Percentiles rank a stretch among this genome's conserved stretches.
Conservation (phyloP, 2,888 invertebrate genomes). For the Conus canariensis region DNA sequence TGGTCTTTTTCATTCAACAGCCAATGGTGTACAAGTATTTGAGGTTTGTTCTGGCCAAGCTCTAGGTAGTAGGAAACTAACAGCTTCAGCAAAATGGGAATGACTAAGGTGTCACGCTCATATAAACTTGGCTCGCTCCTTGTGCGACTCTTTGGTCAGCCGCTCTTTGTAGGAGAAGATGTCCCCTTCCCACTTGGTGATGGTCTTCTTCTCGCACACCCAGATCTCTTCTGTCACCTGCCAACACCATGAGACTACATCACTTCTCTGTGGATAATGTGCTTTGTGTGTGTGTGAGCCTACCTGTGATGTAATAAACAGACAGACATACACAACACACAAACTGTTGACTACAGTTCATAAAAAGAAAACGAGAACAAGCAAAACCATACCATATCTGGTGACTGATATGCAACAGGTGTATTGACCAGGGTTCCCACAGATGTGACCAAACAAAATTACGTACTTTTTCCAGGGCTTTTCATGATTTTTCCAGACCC, state of each 20-base stretch:
- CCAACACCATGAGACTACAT: not conserved
- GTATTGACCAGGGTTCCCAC: too few species aligned
- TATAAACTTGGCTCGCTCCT: conserved; percentile 56
- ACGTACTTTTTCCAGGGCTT: too few species aligned
- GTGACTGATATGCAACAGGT: too few species aligned
- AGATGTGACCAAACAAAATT: too few species aligned
- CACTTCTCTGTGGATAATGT: too few species aligned
- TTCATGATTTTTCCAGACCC: too few species aligned
- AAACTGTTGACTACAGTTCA: too few species aligned
- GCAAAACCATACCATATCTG: too few species aligned
- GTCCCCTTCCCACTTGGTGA: conserved; percentile 98
- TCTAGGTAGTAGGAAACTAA: not conserved
- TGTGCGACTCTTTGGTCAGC: conserved; percentile 87
- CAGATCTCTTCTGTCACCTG: conserved; percentile 99
- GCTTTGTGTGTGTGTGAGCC: too few species aligned
- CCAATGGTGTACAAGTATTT: conserved; percentile 13
- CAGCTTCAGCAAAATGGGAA: not conserved
- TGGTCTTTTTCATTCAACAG: not conserved
- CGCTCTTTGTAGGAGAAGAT: conserved; percentile 98
- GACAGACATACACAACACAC: too few species aligned
- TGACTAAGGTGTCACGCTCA: conserved; percentile 2
- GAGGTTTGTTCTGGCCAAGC: conserved; percentile 26
- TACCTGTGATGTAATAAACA: too few species aligned
- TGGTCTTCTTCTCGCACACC: conserved; percentile 97
- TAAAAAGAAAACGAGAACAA: too few species aligned